Base-by-base conservation (phyloP, 2,888 invertebrate species). In the Standfussiana lucernea region DNA sequence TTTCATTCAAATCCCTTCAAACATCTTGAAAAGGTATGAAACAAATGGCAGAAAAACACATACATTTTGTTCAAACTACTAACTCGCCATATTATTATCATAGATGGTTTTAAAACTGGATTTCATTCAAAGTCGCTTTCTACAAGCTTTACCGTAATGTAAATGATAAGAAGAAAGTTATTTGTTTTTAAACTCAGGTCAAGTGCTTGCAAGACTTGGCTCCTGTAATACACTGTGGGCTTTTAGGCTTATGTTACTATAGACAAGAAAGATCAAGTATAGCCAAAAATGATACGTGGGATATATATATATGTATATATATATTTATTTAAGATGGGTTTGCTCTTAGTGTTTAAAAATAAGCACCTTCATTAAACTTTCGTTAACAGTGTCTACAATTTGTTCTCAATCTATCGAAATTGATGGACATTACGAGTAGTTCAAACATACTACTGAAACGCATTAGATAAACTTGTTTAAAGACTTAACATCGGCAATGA, bases 401-500 rank as follows among this genome's bases (percentile, higher is more conserved):
- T 21, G 13, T 15, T 35, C 2, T 4, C 40, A 79, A 56, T 32
- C 18, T 53, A 53, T 62, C 15, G 6, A 21, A 53, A 53, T 80
- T 50, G 35, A 62, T 69, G 10, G 35, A 68, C 50, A 32, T 15
- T 50, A n/a, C n/a, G n/a, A n/a, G n/a, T n/a, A 76, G 15, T 40
- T 47, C 47, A 64, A 62, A 80, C 42, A 62, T 18, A 32, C 11
- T 11, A 32, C 21, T 35, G n/a, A 62, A 75, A 15, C 18, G 6
- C 50, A 21, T 53, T 32, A 45, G 15, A 45, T 13, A 70, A 53
- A 50, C 72, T 77, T 56, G 21, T 64, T 72, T 72, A 21, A 21
- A 45, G n/a, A n/a, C 13, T 45, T 42, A 11, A 45, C 32, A 24
- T 50, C 13, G 18, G 24, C 37, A 37, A 2, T 50, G 21, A 50